Evolutionary conservation across 2,113 vertebrate genomes (phyloP), one percentile per base, ranked within the genome.

Genomic region (Poeciliopsis retropinna): DNA sequence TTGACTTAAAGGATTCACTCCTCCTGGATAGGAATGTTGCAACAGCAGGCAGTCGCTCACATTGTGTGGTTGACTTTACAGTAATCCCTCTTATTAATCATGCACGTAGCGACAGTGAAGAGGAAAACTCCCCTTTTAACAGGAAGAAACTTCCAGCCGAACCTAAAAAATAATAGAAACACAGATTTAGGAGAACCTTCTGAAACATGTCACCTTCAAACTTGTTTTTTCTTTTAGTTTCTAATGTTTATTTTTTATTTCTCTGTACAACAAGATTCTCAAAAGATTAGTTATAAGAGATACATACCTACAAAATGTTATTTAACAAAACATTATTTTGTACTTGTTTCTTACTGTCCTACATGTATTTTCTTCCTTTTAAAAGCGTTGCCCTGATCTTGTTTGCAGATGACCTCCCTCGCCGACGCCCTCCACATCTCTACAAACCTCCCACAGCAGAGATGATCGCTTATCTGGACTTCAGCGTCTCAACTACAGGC

Each of bases 381-480:
- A 31, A 84, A 75, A 68, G 47, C 47, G 19, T 31, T 13, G 2
- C 31, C 22, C 54, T 66, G 8, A 51, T 60, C 1, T 13, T 76
- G 39, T 27, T 82, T 83, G 28, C 94, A 99, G 98, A 99, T 92
- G 98, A 99, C 79, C 94, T 99, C 90, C 97, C 98, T 88, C 96
- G 97, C 75, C 97, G 96, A 79, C 88, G 96, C 2, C 94, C 96
- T 54, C 91, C 96, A 75, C 96, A 96, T 85, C 92, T 98, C 79
- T 99, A 99, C 69, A 99, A 98, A 37, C 97, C 98, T 0, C 98
- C 98, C 39, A 99, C 98, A 2, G 94, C 98, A 4, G 98, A 99
- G 90, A 97, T 99, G 96, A 89, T 99, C 71, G 98, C 98, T 0
- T 99, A 99, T 89, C 93, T 99, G 57, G 98, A 99, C 91, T 99